A percentile compares a stretch with the other conserved stretches of the same genome.
These are phyloP conservation scores for Lerema accius DNA, from an alignment of 1,140 invertebrate genomes.

Conservation along the genomic window DNA sequence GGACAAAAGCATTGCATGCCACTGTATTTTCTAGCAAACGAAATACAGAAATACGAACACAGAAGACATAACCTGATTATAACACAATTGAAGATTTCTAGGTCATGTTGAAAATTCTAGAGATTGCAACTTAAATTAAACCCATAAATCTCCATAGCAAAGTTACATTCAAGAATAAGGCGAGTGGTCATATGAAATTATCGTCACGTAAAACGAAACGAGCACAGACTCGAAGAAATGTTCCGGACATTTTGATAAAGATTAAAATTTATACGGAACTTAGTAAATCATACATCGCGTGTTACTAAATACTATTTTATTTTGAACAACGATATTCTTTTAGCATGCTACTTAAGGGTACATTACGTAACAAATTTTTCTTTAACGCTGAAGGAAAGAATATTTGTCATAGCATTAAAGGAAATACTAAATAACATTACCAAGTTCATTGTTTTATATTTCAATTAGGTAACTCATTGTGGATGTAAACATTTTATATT, in stretches of 20 bases:
- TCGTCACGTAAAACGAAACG: conserved; percentile 43
- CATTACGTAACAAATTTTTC: no score
- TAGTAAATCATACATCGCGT: conserved; percentile 57
- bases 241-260: conserved; percentile 53
- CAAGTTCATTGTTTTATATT: no score
- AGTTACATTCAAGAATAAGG: conserved; percentile 16
- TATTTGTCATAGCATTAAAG: neutral
- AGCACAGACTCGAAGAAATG: conserved; percentile 26
- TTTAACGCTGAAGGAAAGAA: no score
- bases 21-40: no score
- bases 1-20: no score
- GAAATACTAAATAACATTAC: no score
- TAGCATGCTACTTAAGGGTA: no score
- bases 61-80: no score
- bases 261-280: conserved; percentile 62
- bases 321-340: conserved; percentile 1
- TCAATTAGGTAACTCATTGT: no score
- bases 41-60: no score
- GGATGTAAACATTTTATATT: no score
- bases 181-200: conserved; percentile 33
- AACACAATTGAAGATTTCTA: conserved; percentile 13
- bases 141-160: conserved; percentile 17
- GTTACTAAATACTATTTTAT: conserved; percentile 54
- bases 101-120: conserved; percentile 17
- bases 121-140: conserved; percentile 16